A percentile compares a stretch with the other conserved stretches of the same genome.
phyloP scores from a whole-genome alignment of 2,113 vertebrate genomes.

The Candoia aspera region DNA sequence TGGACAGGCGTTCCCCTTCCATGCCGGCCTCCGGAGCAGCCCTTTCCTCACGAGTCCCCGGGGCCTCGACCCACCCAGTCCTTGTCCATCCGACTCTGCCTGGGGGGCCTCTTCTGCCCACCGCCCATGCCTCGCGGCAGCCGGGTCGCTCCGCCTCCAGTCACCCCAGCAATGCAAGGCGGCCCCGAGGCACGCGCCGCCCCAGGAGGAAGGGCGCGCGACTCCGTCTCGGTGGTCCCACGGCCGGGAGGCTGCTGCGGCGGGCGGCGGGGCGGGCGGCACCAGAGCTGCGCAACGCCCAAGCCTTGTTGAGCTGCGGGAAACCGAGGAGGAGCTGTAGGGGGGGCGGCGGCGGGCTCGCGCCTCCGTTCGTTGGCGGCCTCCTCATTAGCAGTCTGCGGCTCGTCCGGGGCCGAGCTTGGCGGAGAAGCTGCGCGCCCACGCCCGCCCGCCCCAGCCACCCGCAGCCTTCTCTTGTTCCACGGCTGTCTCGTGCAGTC shows the following conservation, averaged over 20 bases:
- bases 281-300: neutral
- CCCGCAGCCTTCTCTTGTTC: neutral
- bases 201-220: no score
- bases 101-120: accelerated
- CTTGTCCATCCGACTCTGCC: neutral
- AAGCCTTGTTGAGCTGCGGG: neutral
- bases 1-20: slow-evolving; percentile 66
- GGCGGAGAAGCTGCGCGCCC: neutral
- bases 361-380: neutral
- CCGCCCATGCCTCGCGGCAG: slow-evolving; percentile 14
- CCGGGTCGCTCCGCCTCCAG: neutral
- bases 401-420: neutral
- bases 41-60: neutral
- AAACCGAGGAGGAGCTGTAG: neutral
- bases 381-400: neutral
- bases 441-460: neutral
- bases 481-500: no score
- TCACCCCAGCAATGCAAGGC: neutral
- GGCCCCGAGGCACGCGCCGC: neutral
- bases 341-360: neutral
- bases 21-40: neutral
- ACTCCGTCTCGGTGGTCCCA: no score
- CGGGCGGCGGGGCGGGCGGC: neutral
- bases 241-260: neutral
- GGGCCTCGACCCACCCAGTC: neutral